Evolutionary conservation across 2,113 vertebrate genomes (phyloP), one percentile per base, ranked within the genome.

Genomic region (Loxodonta africana): DNA sequence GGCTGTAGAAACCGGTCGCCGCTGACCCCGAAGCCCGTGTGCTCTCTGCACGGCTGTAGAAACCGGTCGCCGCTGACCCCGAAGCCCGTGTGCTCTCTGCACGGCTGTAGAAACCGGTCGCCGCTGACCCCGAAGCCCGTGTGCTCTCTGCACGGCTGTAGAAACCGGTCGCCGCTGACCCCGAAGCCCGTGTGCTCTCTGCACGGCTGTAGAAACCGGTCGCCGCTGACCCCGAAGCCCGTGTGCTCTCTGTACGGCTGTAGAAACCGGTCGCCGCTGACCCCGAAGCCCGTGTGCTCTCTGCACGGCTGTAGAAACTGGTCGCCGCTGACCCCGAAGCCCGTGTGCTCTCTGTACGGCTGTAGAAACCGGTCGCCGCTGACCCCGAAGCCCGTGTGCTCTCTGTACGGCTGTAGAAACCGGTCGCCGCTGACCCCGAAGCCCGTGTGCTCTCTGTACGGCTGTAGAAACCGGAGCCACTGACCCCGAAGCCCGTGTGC

Each of bases 51-150:
- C 6, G 69, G 41, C 21, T 78, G 0, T 21, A 62, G 23, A 62
- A 57, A 57, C 53, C 12, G 15, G 53, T 57, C 37, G 53, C 53
- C 15, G 15, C 53, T 57, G 53, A 57, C 37, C 37, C 37, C 41
- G 82, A 94, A 95, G 44, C 21, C 76, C 37, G 44, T 21, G 8
- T 87, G 67, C 86, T 90, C 78, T 86, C 48, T 60, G 9, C 87
- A 85, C 6, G 69, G 41, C 21, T 78, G 0, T 21, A 62, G 23
- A 62, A 57, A 57, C 53, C 53, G 15, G 53, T 57, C 37, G 53
- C 53, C 15, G 15, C 53, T 15, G 53, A 57, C 41, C 37, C 37
- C 2, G 82, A 94, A 95, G 44, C 21, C 76, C 37, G 44, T 21
- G 8, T 87, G 67, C 86, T 90, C 78, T 86, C 48, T 60, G 9